A percentile compares a stretch with the other conserved stretches of the same genome.
Conservation (phyloP, 2,797 vertebrate species). For the Silurus aristotelis region DNA sequence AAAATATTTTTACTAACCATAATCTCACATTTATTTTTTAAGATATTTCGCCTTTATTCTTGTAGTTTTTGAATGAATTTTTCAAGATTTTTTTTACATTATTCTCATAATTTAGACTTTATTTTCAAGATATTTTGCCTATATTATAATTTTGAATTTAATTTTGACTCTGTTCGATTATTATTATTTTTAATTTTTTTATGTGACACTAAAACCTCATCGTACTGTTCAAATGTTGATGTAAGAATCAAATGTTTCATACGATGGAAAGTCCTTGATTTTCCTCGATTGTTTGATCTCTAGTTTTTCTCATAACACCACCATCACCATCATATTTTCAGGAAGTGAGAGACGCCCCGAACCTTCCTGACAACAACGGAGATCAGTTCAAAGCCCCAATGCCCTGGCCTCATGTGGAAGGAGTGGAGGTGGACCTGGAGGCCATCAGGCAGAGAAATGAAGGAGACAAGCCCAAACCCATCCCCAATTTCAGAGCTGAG, state of each 20-base stretch:
- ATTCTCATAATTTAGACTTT: too few relatives aligned
- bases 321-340: constrained; percentile 60
- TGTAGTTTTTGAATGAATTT: too few relatives aligned
- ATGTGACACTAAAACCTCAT: too few relatives aligned
- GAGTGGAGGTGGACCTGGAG: constrained; percentile 94
- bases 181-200: too few relatives aligned
- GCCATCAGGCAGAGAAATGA: constrained; percentile 88
- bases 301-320: not conserved
- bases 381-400: constrained; percentile 91
- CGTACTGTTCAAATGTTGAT: not conserved
- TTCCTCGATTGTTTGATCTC: not conserved
- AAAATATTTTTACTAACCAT: too few relatives aligned
- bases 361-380: constrained; percentile 69
- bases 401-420: constrained; percentile 97
- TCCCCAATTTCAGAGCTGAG: constrained; percentile 66
- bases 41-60: too few relatives aligned
- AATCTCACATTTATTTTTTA: too few relatives aligned
- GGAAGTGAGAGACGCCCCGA: constrained; percentile 77
- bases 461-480: constrained; percentile 70
- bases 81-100: too few relatives aligned
- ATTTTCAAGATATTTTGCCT: too few relatives aligned
- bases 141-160: too few relatives aligned
- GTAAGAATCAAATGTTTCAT: not conserved
- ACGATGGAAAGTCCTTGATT: not conserved
- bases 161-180: too few relatives aligned